Base-by-base conservation (phyloP, 2,888 invertebrate species). In the Harpalus rubripes region DNA sequence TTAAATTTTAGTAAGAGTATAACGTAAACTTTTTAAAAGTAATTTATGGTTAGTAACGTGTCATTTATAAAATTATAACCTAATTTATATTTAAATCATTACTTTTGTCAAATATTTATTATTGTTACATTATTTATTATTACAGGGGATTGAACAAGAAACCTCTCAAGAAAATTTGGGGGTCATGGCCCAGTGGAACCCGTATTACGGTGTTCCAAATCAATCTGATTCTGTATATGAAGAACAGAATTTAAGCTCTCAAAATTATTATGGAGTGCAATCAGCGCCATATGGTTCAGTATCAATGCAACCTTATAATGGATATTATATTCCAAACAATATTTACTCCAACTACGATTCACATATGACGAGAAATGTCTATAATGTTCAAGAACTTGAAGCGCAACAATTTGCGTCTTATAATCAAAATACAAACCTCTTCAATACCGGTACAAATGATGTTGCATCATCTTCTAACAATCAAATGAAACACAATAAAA, bases 181-280 rank as follows among this genome's bases (percentile, higher is more conserved):
- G 85, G 85, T 41, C 79, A 74, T 74, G 86, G 84, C 86, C 74
- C 84, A 85, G 22, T 85, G 86, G 86, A 83, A 85, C 76, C 86
- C 85, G 56, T 84, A 80, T 79, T 80, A 81, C 39, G 85, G 85
- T 58, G 83, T 81, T 83, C 83, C 85, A 68, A 85, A 78, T 26
- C 74, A 72, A 59, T 65, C 72, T 8, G 56, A 72, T 39, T 76
- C 63, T 63, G 81, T 84, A 12, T 86, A 80, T 65, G 81, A 81
- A 39, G 78, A 84, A 18, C 79, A 81, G 74, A 74, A 83, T 56
- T 12, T 83, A 68, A 81, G 65, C 68, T 61, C 86, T 58, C 86
- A 83, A 80, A 85, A 78, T 61, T 81, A 78, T 72, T 61, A 85
- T 80, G 79, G 68, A 12, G 22, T 68, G 52, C 85, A 65, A 16